Percentiles rank a stretch among this genome's conserved stretches.
Evolutionary conservation across 2,113 vertebrate species (phyloP).

Genomic region (Nerophis lumbriciformis): DNA sequence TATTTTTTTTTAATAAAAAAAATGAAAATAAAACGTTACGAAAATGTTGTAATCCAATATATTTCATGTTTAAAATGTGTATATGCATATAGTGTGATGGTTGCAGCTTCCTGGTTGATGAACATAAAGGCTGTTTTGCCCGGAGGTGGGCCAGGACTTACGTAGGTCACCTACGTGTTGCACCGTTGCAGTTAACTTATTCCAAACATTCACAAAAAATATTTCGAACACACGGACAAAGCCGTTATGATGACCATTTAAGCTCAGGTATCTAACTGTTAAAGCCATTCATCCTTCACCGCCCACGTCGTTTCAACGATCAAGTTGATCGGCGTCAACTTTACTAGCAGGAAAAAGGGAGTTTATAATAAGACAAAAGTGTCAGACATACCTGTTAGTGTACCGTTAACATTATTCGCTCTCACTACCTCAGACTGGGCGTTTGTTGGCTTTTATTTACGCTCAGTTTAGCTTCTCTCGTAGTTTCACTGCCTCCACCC

Average conservation of each 20-base stretch:
- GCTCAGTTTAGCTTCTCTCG: slow-evolving; percentile 41
- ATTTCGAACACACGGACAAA: not conserved
- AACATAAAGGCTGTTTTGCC: not conserved
- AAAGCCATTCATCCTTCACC: slow-evolving; percentile 1
- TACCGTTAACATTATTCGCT: not conserved
- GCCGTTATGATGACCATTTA: not conserved
- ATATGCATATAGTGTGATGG: not conserved
- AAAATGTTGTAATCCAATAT: no score
- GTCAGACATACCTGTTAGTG: slow-evolving; percentile 23
- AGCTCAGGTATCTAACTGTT: not conserved
- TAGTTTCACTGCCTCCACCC: slow-evolving; percentile 61
- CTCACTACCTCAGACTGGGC: not conserved
- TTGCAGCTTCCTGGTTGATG: not conserved
- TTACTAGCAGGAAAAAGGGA: not conserved
- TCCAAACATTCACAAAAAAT: not conserved
- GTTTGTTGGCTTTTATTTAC: slow-evolving; percentile 40
- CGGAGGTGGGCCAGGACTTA: not conserved
- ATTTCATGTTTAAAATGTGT: not conserved
- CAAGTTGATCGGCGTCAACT: slow-evolving; percentile 11
- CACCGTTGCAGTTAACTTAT: not conserved
- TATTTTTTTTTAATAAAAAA: no score
- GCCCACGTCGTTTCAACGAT: slow-evolving; percentile 5
- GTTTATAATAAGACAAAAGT: not conserved
- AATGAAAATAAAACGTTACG: no score
- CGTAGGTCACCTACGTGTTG: no score